Percentiles rank a stretch among this genome's conserved stretches.
These are phyloP conservation scores for Belgica antarctica DNA, from an alignment of 2,888 invertebrate genomes.

Conservation along the genomic window DNA sequence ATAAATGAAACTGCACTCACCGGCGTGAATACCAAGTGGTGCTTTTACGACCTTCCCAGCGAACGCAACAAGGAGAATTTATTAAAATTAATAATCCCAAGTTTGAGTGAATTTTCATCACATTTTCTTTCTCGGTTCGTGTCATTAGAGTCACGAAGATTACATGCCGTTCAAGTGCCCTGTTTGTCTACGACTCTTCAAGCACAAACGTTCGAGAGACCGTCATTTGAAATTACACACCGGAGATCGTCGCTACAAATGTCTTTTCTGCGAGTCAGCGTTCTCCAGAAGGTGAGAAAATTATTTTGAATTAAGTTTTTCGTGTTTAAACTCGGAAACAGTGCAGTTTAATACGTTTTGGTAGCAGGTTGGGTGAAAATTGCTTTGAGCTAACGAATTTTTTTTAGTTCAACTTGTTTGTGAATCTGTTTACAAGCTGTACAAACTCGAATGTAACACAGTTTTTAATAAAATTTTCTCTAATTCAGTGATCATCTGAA, in stretches of 20 bases:
- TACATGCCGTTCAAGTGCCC: slow-evolving; percentile 91
- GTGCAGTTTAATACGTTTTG: too few species aligned
- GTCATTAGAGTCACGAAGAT: slow-evolving; percentile 76
- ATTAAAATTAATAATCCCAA: neutral
- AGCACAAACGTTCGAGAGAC: slow-evolving; percentile 91
- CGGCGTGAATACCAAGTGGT: slow-evolving; percentile 23
- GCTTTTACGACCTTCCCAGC: slow-evolving; percentile 5
- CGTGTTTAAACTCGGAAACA: too few species aligned
- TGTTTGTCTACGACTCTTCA: slow-evolving; percentile 87
- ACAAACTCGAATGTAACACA: too few species aligned
- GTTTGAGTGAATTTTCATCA: neutral
- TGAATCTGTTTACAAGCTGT: too few species aligned
- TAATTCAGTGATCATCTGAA: slow-evolving; percentile 81
- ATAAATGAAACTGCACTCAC: slow-evolving; percentile 24
- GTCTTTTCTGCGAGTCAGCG: slow-evolving; percentile 85
- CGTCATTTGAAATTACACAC: slow-evolving; percentile 92
- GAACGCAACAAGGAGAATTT: neutral
- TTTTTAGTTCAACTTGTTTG: too few species aligned
- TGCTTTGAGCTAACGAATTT: slow-evolving; percentile 28
- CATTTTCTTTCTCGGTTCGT: slow-evolving; percentile 43
- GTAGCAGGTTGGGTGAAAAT: too few species aligned
- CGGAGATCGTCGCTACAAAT: slow-evolving; percentile 86
- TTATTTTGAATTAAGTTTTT: too few species aligned
- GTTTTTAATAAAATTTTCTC: slow-evolving; percentile 27
- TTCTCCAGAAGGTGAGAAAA: slow-evolving; percentile 80